phyloP scores from a whole-genome alignment of 2,888 invertebrate species.

The Galerucella pusilla region DNA sequence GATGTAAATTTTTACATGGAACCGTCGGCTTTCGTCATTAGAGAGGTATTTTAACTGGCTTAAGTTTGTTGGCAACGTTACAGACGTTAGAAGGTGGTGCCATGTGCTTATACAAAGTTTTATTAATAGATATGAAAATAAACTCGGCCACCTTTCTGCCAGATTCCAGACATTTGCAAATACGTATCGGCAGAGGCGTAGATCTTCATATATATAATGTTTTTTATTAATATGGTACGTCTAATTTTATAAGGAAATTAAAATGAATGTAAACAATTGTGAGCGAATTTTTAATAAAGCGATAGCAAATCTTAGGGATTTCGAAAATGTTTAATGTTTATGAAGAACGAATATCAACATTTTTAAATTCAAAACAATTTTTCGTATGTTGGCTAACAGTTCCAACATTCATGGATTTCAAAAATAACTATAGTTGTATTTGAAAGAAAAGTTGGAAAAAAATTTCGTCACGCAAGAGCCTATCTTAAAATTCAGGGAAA shows the following conservation, averaged over 20 bases:
- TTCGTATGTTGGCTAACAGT: too few species aligned
- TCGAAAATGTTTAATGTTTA: neutral
- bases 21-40: slow-evolving; percentile 42
- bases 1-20: slow-evolving; percentile 23
- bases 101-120: slow-evolving; percentile 54
- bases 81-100: slow-evolving; percentile 45
- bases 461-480: too few species aligned
- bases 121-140: slow-evolving; percentile 61
- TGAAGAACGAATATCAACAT: neutral
- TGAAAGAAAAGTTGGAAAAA: too few species aligned
- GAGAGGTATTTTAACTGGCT: slow-evolving; percentile 43
- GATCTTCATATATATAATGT: slow-evolving; percentile 1
- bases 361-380: too few species aligned
- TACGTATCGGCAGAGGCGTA: slow-evolving; percentile 33
- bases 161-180: slow-evolving; percentile 52
- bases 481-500: too few species aligned
- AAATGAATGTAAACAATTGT: neutral
- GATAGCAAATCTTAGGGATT: neutral
- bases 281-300: neutral
- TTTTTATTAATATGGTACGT: neutral
- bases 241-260: neutral
- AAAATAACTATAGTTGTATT: too few species aligned
- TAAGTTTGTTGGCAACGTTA: slow-evolving; percentile 51
- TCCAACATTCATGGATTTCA: too few species aligned
- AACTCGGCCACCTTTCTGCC: slow-evolving; percentile 57